Conservation (phyloP, 2,113 vertebrate genomes). For the Marmota flaviventris region DNA sequence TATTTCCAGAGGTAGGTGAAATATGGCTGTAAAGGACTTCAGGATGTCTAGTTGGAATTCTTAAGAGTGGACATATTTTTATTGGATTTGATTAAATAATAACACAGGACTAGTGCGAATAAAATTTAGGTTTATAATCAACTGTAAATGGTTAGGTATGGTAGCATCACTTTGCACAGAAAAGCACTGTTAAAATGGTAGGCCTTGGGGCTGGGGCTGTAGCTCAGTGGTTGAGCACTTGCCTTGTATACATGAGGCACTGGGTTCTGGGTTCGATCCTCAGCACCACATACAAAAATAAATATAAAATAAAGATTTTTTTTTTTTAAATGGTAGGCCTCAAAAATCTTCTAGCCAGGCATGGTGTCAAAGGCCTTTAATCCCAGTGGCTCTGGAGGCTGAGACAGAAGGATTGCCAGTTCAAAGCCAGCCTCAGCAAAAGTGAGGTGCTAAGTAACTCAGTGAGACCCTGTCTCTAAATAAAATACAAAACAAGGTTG, state of each 20-base stretch:
- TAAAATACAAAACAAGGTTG: no score
- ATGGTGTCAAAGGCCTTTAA: no score
- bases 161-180: background rate
- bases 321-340: background rate
- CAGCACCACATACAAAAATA: no score
- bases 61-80: slow-evolving; percentile 64
- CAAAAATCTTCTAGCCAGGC: background rate
- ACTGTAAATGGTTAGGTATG: background rate
- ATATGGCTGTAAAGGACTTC: background rate
- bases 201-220: background rate
- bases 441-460: no score
- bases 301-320: no score
- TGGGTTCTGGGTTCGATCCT: no score
- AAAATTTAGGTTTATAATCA: slow-evolving; percentile 52
- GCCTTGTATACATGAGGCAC: no score
- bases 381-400: no score
- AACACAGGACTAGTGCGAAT: background rate
- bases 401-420: no score
- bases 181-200: slow-evolving; percentile 3
- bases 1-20: slow-evolving; percentile 57
- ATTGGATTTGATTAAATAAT: slow-evolving; percentile 41
- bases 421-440: no score
- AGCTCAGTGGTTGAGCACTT: no score
- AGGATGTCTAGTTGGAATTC: slow-evolving; percentile 18
- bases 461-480: no score